phyloP scores from a whole-genome alignment of 1,140 invertebrate genomes.

The Drosophila nigrodunni region DNA sequence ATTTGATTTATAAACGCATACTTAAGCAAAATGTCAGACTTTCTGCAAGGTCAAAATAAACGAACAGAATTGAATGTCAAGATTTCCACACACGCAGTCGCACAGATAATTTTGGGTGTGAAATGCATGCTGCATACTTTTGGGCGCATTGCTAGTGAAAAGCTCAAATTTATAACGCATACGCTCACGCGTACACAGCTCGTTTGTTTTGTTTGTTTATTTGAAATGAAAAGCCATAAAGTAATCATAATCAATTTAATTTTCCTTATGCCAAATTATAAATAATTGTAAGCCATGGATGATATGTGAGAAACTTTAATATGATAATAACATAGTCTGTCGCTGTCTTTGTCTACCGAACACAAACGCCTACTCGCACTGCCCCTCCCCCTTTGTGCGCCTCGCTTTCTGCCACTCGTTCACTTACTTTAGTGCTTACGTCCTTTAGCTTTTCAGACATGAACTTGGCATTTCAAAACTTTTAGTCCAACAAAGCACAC shows the following conservation, averaged over 20 bases:
- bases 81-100: not conserved
- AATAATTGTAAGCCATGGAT: slow-evolving; percentile 11
- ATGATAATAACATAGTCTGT: slow-evolving; percentile 1
- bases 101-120: not conserved
- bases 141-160: not conserved
- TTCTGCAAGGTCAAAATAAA: not conserved
- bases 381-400: not conserved
- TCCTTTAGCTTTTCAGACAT: slow-evolving; percentile 18
- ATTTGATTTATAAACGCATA: not conserved
- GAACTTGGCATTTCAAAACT: slow-evolving; percentile 24
- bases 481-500: not conserved
- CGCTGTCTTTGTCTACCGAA: not conserved
- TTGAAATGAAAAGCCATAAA: slow-evolving; percentile 12
- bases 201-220: not conserved
- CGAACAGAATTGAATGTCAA: slow-evolving; percentile 5
- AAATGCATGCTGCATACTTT: slow-evolving; percentile 30
- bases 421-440: not conserved
- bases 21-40: not conserved
- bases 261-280: slow-evolving; percentile 18
- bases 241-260: slow-evolving; percentile 8
- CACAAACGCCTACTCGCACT: no score
- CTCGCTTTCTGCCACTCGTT: no score
- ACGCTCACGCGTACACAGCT: slow-evolving; percentile 14
- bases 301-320: slow-evolving; percentile 6
- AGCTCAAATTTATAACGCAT: slow-evolving; percentile 1